A percentile compares a stretch with the other conserved stretches of the same genome.
phyloP scores from a whole-genome alignment of 2,888 invertebrate genomes.

The Leptinotarsa haldemani region DNA sequence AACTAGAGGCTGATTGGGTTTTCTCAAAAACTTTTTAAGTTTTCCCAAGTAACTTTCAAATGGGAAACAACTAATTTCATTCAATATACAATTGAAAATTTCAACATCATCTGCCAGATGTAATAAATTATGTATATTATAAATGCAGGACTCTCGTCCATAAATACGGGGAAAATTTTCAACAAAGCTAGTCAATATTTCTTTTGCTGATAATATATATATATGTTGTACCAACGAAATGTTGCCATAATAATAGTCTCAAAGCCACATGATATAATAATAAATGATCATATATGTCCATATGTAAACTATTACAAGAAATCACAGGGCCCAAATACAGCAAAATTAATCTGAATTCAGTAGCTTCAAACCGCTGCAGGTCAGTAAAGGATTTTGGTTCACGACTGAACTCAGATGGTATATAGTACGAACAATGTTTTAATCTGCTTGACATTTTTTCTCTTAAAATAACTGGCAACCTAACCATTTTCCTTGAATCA shows the following conservation, averaged over 20 bases:
- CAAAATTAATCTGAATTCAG: constrained; percentile 35
- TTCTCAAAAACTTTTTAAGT: too few relatives aligned
- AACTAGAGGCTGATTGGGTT: constrained; percentile 37
- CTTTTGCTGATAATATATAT: constrained; percentile 29
- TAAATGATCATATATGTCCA: constrained; percentile 25
- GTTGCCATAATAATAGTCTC: constrained; percentile 31
- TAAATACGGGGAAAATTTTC: constrained; percentile 31
- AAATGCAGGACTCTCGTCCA: constrained; percentile 39
- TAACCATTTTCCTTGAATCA: constrained; percentile 29
- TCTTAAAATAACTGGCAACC: constrained; percentile 23
- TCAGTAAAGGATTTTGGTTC: constrained; percentile 18
- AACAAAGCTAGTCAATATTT: constrained; percentile 36
- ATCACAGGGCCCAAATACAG: constrained; percentile 5
- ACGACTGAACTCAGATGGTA: too few relatives aligned
- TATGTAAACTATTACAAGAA: constrained; percentile 22
- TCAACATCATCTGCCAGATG: constrained; percentile 40
- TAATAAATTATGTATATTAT: constrained; percentile 40
- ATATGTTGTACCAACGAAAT: constrained; percentile 22
- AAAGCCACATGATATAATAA: constrained; percentile 36
- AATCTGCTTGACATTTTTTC: constrained; percentile 27
- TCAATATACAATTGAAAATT: constrained; percentile 33
- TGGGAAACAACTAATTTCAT: constrained; percentile 35
- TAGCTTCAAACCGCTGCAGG: constrained; percentile 42
- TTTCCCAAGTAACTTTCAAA: too few relatives aligned
- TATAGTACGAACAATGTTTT: background rate